Evolutionary conservation across 1,140 invertebrate genomes (phyloP).

Genomic region (Rhysida immarginata): DNA sequence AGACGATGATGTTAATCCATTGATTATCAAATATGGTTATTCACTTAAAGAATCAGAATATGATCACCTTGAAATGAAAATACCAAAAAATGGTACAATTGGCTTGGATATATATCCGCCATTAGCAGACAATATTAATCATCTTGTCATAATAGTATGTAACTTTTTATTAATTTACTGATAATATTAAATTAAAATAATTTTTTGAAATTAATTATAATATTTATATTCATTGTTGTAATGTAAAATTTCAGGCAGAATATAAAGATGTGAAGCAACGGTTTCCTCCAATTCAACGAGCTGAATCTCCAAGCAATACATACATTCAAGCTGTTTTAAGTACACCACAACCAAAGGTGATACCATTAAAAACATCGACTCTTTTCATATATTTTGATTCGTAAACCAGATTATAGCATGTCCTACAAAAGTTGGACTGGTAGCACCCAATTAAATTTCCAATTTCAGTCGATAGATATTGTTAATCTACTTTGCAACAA

Average conservation of each 20-base stretch:
- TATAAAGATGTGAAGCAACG: constrained; percentile 57
- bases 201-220: no score
- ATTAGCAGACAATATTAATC: constrained; percentile 7
- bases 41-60: constrained; percentile 22
- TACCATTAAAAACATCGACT: no score
- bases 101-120: constrained; percentile 53
- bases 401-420: no score
- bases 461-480: no score
- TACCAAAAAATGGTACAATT: constrained; percentile 51
- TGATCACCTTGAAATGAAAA: constrained; percentile 30
- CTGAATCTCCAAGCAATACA: constrained; percentile 51
- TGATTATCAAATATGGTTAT: constrained; percentile 46
- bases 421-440: no score
- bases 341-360: constrained; percentile 42
- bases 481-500: no score
- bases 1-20: constrained; percentile 41
- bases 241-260: constrained; percentile 35
- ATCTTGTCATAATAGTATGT: constrained; percentile 6
- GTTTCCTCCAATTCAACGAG: constrained; percentile 52
- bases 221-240: not conserved
- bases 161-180: not conserved
- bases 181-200: not conserved
- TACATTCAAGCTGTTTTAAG: constrained; percentile 57
- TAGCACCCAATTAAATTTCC: no score
- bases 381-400: no score